phyloP scores from a whole-genome alignment of 2,797 vertebrate species.

The Eleutherodactylus coqui region DNA sequence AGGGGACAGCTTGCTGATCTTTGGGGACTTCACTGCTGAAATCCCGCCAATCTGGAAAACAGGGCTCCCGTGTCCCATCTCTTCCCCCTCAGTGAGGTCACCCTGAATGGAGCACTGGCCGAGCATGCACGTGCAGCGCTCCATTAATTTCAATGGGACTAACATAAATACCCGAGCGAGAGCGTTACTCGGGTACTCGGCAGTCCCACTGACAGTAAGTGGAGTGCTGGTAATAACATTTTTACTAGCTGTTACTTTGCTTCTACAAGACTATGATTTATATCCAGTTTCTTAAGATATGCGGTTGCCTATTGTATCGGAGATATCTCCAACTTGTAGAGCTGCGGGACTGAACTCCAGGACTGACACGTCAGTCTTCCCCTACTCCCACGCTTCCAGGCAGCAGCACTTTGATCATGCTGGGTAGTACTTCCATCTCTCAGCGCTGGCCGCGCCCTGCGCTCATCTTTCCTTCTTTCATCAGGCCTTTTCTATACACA shows the following conservation, averaged over 20 bases:
- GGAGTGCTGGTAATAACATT: too few relatives aligned
- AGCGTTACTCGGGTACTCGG: too few relatives aligned
- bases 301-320: not conserved
- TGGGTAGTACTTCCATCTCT: not conserved
- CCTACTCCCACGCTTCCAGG: not conserved
- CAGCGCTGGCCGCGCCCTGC: constrained; percentile 33
- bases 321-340: not conserved
- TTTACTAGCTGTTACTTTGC: not conserved
- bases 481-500: constrained; percentile 29
- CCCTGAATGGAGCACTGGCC: too few relatives aligned
- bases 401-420: constrained; percentile 24
- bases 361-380: not conserved
- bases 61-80: too few relatives aligned
- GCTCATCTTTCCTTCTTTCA: constrained; percentile 49
- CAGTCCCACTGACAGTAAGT: too few relatives aligned
- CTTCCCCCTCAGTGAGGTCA: too few relatives aligned
- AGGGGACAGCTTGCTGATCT: too few relatives aligned
- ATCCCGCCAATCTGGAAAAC: too few relatives aligned
- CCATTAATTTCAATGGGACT: too few relatives aligned
- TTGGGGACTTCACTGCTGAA: too few relatives aligned
- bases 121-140: too few relatives aligned
- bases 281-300: not conserved
- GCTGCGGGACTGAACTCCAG: not conserved
- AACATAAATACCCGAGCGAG: too few relatives aligned
- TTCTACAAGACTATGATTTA: not conserved